These are phyloP conservation scores for Cryptoprocta ferox DNA, from an alignment of 2,797 vertebrate genomes.

Conservation along the genomic window DNA sequence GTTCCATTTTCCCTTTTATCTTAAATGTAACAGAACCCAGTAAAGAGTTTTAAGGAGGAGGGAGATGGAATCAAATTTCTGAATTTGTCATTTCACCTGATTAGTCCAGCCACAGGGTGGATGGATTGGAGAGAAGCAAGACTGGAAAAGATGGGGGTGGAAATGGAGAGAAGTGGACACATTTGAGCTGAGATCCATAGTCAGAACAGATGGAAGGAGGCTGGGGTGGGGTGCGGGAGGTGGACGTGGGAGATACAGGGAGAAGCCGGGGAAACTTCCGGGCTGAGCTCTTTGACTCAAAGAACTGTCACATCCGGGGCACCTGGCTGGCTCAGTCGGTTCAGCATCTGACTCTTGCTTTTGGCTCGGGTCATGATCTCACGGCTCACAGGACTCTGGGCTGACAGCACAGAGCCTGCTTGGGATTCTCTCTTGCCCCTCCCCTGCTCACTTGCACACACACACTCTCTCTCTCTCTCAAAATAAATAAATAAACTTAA, in stretches of 20 bases:
- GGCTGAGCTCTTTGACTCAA: neutral
- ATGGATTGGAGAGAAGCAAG: neutral
- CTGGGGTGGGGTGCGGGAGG: rapidly evolving
- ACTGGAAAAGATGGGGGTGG: neutral
- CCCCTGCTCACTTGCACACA: too few relatives aligned
- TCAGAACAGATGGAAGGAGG: neutral
- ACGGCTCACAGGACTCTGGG: too few relatives aligned
- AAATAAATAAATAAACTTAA: too few relatives aligned
- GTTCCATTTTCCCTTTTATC: too few relatives aligned
- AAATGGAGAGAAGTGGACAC: neutral
- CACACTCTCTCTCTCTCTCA: too few relatives aligned
- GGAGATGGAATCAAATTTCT: neutral
- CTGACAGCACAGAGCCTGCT: too few relatives aligned
- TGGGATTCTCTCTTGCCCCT: too few relatives aligned
- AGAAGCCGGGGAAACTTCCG: rapidly evolving
- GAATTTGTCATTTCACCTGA: too few relatives aligned
- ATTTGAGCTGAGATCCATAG: rapidly evolving
- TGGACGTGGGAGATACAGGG: neutral
- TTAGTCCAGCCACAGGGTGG: neutral
- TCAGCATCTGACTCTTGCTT: too few relatives aligned
- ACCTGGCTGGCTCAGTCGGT: too few relatives aligned
- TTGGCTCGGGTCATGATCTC: too few relatives aligned
- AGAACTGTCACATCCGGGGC: neutral
- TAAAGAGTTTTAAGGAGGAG: neutral
- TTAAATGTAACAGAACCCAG: neutral